phyloP scores from a whole-genome alignment of 2,113 vertebrate species.

The Heterotilapia buettikoferi region DNA sequence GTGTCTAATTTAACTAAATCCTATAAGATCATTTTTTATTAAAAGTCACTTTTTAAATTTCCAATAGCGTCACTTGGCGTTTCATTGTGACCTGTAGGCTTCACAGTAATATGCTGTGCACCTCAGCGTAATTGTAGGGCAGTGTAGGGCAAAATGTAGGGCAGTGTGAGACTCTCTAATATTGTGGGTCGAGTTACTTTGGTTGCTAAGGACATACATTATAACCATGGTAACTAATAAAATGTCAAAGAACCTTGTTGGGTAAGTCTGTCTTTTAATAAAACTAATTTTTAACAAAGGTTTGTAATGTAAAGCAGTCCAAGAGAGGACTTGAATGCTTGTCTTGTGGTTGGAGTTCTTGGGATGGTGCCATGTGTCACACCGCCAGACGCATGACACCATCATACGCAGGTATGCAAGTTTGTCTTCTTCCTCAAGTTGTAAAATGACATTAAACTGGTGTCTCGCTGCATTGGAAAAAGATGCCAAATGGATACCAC shows the following conservation, averaged over 20 bases:
- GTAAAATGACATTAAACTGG: neutral
- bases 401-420: neutral
- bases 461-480: neutral
- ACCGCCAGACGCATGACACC: neutral
- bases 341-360: neutral
- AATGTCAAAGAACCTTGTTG: neutral
- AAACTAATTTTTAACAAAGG: neutral
- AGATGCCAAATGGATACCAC: neutral
- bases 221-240: neutral
- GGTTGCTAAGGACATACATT: neutral
- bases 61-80: neutral
- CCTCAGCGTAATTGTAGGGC: neutral
- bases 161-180: neutral
- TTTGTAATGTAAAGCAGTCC: neutral
- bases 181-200: neutral
- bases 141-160: neutral
- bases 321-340: neutral
- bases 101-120: neutral
- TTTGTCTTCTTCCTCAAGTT: neutral
- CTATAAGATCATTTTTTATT: neutral
- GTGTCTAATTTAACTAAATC: neutral
- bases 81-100: neutral
- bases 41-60: neutral
- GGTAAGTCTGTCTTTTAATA: neutral
- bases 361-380: neutral